Evolutionary conservation across 2,888 invertebrate species (phyloP), one percentile per base, ranked within the genome.

Genomic region (Eupithecia dodoneata): DNA sequence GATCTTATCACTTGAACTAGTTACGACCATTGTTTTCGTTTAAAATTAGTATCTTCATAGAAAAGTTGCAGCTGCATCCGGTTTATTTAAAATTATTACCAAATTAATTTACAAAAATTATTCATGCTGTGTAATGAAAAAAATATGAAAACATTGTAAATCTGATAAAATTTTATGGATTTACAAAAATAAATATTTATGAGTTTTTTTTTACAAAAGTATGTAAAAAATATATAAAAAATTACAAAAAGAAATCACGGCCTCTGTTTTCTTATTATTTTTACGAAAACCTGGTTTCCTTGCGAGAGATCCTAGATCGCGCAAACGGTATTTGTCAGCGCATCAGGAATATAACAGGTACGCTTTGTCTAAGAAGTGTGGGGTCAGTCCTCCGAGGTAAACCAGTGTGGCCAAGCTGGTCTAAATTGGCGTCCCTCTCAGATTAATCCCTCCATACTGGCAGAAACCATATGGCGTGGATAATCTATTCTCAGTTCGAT

Each of bases 1-100:
- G 89, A 92, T 92, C 88, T 90, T 92, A 93, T 93, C 93, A 87
- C 78, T 77, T 55, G 52, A 76, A 83, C 85, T 88, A 85, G 84
- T 82, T 80, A 75, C 42, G 49, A 72, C 70, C 71, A 65, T 72
- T 71, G 72, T 75, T 75, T 49, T 45, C 49, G 47, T 41, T 47
- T 52, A 44, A 59, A 42, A 70, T 72, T 72, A 63, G 13, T 49
- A 15, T 67, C 7, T 63, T 77, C 79, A 79, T 71, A 59, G 77
- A 77, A 79, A 79, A 73, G 72, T 80, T 75, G 77, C 81, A 82
- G 80, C 73, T 80, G 81, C 71, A 44, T 81, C 81, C 82, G 79
- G 79, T 71, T 18, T 15, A 30, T 55, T 65, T 30, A 12, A 67
- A 79, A 63, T 77, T 71, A 66, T 75, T 41, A 52, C 44, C 47